Evolutionary conservation across 2,888 invertebrate species (phyloP), one percentile per base, ranked within the genome.

Genomic region (Tolmerus cingulatus): DNA sequence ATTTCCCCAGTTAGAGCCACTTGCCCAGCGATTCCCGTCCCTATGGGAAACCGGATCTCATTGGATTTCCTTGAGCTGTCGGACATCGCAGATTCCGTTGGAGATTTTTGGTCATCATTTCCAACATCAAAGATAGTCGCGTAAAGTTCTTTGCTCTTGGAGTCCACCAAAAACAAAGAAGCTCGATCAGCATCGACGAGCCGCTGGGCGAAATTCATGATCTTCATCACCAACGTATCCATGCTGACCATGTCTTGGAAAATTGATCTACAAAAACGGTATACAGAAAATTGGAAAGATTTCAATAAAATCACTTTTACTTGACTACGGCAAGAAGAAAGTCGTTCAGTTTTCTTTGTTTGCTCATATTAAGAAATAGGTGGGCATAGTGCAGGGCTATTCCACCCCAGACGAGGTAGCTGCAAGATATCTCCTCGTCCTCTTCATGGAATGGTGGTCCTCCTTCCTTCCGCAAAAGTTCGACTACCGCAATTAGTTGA

Each of bases 161-260:
- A 93, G 92, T 97, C 97, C 0, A 97, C 95, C 1, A 97, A 93
- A 91, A 97, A 97, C 27, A 97, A 93, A 0, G 97, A 97, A 0
- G 97, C 97, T 46, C 97, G 93, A 91, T 97, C 97, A 0, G 97
- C 97, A 89, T 95, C 95, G 8, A 97, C 97, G 7, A 97, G 93
- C 74, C 95, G 94, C 91, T 97, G 97, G 0, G 97, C 97, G 91
- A 96, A 97, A 91, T 96, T 96, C 94, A 97, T 95, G 88, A 97
- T 96, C 91, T 96, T 96, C 91, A 96, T 95, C 46, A 97, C 96
- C 0, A 97, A 94, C 87, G 95, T 94, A 90, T 97, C 97, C 93
- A 97, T 95, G 89, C 96, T 96, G 78, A 96, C 95, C 94, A 97
- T 97, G 90, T 97, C 97, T 93, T 97, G 97, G 91, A 97, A 97